Percentiles rank a stretch among this genome's conserved stretches.
These are phyloP conservation scores for Actinostola sp. DNA, from an alignment of 92 coral and sea anemone species.

Conservation along the genomic window DNA sequence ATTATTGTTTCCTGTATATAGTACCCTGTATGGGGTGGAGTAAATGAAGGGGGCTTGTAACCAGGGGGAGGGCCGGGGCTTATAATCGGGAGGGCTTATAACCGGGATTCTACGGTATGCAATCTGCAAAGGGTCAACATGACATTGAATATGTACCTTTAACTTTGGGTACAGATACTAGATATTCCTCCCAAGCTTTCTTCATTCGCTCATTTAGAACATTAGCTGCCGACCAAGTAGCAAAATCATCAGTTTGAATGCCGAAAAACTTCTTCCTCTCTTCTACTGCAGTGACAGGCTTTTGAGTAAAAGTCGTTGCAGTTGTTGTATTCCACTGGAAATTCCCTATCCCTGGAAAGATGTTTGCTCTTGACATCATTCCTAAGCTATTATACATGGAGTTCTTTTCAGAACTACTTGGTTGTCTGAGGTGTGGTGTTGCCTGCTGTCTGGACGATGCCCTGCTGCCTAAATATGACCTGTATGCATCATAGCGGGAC, in stretches of 20 bases:
- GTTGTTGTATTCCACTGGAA: slow-evolving; percentile 84
- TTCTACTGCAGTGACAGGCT: slow-evolving; percentile 56
- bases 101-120: too few relatives aligned
- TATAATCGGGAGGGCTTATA: too few relatives aligned
- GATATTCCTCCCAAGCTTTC: slow-evolving; percentile 86
- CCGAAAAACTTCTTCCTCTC: slow-evolving; percentile 81
- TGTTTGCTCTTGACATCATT: slow-evolving; percentile 77
- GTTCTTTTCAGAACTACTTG: slow-evolving; percentile 7
- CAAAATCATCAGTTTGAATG: slow-evolving; percentile 81
- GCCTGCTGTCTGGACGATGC: neutral
- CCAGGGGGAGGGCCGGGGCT: too few relatives aligned
- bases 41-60: too few relatives aligned
- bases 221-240: slow-evolving; percentile 93
- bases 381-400: slow-evolving; percentile 69
- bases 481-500: slow-evolving; percentile 3
- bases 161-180: slow-evolving; percentile 71
- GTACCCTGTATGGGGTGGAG: too few relatives aligned
- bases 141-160: too few relatives aligned
- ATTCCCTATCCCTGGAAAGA: slow-evolving; percentile 94
- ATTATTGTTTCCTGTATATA: too few relatives aligned
- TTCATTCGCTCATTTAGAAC: slow-evolving; percentile 93
- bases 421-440: slow-evolving; percentile 2
- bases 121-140: too few relatives aligned
- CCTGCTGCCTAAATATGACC: neutral
- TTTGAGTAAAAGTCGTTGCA: slow-evolving; percentile 55